phyloP scores from a whole-genome alignment of 2,888 invertebrate species.

The Gerris lacustris region DNA sequence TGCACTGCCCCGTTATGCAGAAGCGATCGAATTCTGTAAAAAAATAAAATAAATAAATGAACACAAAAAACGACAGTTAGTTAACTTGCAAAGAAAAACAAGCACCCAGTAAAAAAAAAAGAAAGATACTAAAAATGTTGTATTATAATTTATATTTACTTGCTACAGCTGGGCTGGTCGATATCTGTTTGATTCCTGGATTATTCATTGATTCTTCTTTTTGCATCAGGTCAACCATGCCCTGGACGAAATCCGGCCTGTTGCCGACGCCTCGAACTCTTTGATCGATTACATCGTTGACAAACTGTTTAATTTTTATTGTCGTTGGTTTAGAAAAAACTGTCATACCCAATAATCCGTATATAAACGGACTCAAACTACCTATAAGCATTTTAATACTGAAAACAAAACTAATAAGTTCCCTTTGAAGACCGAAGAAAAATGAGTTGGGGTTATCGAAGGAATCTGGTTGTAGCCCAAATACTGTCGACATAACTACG shows the following conservation, averaged over 20 bases:
- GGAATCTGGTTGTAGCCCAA: background rate
- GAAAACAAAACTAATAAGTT: background rate
- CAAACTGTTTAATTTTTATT: background rate
- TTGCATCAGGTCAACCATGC: background rate
- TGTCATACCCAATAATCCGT: background rate
- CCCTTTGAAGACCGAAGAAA: background rate
- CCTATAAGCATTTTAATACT: background rate
- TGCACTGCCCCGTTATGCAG: background rate
- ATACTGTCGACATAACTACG: background rate
- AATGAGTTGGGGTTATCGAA: background rate
- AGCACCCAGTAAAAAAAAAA: too few species aligned
- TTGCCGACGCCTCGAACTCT: background rate
- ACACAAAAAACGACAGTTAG: too few species aligned
- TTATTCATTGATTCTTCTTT: background rate
- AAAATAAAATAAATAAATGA: too few species aligned
- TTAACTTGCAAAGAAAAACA: too few species aligned
- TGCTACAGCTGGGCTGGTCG: too few species aligned
- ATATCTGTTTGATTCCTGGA: background rate
- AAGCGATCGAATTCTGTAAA: background rate
- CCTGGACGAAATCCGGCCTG: background rate
- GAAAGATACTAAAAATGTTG: too few species aligned
- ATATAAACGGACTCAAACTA: background rate
- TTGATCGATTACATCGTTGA: background rate
- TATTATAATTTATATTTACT: too few species aligned
- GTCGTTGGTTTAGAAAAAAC: background rate